These are phyloP conservation scores for Spea bombifrons DNA, from an alignment of 2,113 vertebrate genomes.

Conservation along the genomic window DNA sequence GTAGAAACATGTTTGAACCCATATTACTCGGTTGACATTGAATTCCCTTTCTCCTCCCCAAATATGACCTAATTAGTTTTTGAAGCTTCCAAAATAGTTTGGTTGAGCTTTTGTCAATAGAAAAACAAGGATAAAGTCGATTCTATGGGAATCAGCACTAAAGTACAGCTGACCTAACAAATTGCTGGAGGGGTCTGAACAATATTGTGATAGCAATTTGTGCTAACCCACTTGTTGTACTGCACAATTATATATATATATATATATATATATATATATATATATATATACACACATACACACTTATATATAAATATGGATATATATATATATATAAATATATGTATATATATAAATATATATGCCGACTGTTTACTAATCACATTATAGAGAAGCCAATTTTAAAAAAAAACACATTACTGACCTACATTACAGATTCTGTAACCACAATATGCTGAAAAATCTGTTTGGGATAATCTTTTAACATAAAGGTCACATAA, in stretches of 20 bases:
- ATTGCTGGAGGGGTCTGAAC: slow-evolving; percentile 8
- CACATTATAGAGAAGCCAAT: too few species aligned
- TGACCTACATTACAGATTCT: neutral
- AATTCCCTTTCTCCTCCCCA: slow-evolving; percentile 37
- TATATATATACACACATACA: too few species aligned
- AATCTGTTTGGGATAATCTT: neutral
- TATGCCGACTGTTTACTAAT: too few species aligned
- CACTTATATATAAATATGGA: too few species aligned
- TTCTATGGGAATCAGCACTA: slow-evolving; percentile 27
- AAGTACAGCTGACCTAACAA: slow-evolving; percentile 16
- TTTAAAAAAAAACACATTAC: neutral
- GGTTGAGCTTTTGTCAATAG: slow-evolving; percentile 24
- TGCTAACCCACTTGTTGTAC: too few species aligned
- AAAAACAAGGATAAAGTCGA: slow-evolving; percentile 11
- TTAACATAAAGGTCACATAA: neutral
- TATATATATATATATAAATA: too few species aligned
- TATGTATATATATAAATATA: too few species aligned
- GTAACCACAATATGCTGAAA: neutral
- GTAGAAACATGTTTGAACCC: slow-evolving; percentile 44
- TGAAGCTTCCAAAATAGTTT: slow-evolving; percentile 35
- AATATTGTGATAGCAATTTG: neutral
- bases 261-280: too few species aligned
- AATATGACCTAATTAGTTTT: slow-evolving; percentile 28
- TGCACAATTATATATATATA: too few species aligned
- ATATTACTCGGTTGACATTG: slow-evolving; percentile 42